Evolutionary conservation across 2,113 vertebrate species (phyloP).

Genomic region (Muntiacus muntjak): DNA sequence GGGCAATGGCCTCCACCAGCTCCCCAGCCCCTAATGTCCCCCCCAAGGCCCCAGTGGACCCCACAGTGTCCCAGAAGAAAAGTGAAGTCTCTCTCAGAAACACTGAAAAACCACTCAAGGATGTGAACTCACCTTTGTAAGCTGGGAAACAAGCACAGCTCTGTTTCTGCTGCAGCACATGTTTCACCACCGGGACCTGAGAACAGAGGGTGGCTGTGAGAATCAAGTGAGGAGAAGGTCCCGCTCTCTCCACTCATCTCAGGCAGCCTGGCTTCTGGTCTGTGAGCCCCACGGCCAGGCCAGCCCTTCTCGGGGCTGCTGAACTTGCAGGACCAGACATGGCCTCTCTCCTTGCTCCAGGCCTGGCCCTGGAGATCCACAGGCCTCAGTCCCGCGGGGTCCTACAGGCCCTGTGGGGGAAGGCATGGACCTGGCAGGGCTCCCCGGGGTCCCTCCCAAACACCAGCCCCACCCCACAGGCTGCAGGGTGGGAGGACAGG

Average conservation of each 20-base stretch:
- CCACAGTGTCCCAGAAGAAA: neutral
- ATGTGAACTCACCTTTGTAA: neutral
- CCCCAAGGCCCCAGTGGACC: neutral
- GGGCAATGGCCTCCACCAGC: fast-evolving
- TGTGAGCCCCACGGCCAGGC: neutral
- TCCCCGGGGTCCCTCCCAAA: neutral
- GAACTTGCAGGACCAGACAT: neutral
- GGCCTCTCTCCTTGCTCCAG: neutral
- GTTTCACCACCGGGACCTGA: neutral
- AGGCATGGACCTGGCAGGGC: no score
- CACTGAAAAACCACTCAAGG: neutral
- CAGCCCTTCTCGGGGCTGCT: neutral
- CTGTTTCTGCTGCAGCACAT: neutral
- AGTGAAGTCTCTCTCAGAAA: neutral
- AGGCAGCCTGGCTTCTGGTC: neutral
- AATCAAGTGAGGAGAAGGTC: fast-evolving
- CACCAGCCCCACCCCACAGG: neutral
- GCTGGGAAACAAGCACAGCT: neutral
- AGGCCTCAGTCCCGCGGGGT: neutral
- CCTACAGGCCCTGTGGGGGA: no score
- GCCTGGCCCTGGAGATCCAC: neutral
- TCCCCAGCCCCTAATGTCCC: no score
- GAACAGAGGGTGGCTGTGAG: neutral
- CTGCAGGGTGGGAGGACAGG: neutral
- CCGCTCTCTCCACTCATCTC: fast-evolving